A percentile compares a stretch with the other conserved stretches of the same genome.
Conservation (phyloP, 2,888 invertebrate genomes). For the Amphipoea lucens region DNA sequence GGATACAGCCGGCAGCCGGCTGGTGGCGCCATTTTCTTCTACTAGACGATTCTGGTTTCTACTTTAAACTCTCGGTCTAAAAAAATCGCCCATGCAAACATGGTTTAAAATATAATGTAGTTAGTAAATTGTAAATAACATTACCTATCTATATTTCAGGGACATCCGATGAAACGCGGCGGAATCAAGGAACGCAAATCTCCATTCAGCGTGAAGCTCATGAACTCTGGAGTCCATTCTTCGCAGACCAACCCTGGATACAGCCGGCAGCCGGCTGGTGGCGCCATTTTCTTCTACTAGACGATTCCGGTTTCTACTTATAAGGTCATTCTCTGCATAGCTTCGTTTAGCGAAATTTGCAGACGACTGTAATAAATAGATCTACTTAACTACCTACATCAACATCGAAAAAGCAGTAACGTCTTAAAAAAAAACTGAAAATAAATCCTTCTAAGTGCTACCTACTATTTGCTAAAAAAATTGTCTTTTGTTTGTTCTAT, state of each 20-base stretch:
- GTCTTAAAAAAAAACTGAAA: background rate
- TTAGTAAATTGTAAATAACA: background rate
- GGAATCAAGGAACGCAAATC: slow-evolving; percentile 92
- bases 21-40: too few species aligned
- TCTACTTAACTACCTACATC: too few species aligned
- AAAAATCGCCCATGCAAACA: background rate
- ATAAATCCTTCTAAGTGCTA: background rate
- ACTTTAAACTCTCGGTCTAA: too few species aligned
- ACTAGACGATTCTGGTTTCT: too few species aligned
- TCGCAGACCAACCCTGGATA: slow-evolving; percentile 95
- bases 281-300: slow-evolving; percentile 93
- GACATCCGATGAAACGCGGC: slow-evolving; percentile 90
- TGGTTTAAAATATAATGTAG: background rate
- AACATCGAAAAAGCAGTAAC: background rate
- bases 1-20: too few species aligned
- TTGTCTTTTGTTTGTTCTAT: background rate
- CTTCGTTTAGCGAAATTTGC: background rate
- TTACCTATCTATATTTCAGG: slow-evolving; percentile 74
- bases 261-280: slow-evolving; percentile 94
- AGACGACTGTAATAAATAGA: slow-evolving; percentile 3
- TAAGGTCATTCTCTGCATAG: background rate
- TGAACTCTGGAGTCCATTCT: slow-evolving; percentile 95
- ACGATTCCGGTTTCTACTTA: background rate
- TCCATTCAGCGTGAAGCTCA: slow-evolving; percentile 93
- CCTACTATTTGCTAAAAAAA: background rate